Percentiles rank a stretch among this genome's conserved stretches.
Conservation (phyloP, 2,797 vertebrate species). For the Sebastes wilsoni region DNA sequence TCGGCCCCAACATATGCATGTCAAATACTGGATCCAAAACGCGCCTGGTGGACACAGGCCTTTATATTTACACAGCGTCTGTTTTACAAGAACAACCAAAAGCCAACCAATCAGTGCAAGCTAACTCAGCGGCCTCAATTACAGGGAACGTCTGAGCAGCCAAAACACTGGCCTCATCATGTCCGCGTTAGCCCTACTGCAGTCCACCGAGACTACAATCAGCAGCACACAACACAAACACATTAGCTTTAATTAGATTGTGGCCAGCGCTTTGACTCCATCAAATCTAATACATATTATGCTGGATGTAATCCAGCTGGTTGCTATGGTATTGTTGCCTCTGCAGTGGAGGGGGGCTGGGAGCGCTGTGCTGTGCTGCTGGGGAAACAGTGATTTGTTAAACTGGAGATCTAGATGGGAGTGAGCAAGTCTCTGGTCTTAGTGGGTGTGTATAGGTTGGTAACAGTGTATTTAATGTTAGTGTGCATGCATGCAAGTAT, state of each 20-base stretch:
- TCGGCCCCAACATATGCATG: conserved; percentile 52
- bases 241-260: conserved; percentile 83
- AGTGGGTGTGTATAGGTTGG: neutral
- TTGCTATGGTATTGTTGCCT: conserved; percentile 78
- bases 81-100: conserved; percentile 42
- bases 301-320: conserved; percentile 76
- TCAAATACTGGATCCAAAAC: conserved; percentile 39
- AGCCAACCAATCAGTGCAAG: conserved; percentile 52
- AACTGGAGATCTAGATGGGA: conserved; percentile 31
- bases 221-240: conserved; percentile 80
- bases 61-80: conserved; percentile 40
- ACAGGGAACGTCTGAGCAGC: conserved; percentile 63
- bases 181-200: conserved; percentile 41
- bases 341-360: conserved; percentile 36
- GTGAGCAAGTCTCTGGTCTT: neutral
- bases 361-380: conserved; percentile 50
- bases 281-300: conserved; percentile 73
- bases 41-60: conserved; percentile 30
- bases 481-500: neutral
- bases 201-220: conserved; percentile 78
- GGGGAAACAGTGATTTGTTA: conserved; percentile 43
- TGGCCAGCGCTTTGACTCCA: conserved; percentile 73
- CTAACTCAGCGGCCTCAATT: conserved; percentile 62
- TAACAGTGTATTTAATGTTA: conserved; percentile 4
- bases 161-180: conserved; percentile 65